phyloP scores from a whole-genome alignment of 1,140 invertebrate species.

The Drosophila pseudoobscura region DNA sequence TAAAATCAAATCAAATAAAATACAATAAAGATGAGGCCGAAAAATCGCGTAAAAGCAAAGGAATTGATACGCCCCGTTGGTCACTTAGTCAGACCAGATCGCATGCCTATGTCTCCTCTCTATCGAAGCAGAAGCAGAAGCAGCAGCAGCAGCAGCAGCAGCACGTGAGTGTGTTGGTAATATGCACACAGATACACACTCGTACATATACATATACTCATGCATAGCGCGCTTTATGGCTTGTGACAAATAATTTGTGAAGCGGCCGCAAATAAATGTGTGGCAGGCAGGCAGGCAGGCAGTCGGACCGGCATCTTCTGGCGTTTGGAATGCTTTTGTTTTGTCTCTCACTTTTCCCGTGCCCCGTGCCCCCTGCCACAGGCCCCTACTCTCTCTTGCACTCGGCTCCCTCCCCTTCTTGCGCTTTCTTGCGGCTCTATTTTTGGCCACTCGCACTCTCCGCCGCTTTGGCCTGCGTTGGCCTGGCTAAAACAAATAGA shows the following conservation, averaged over 20 bases:
- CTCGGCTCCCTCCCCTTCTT: no score
- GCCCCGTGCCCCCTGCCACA: no score
- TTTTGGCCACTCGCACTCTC: conserved; percentile 43
- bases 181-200: neutral
- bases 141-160: no score
- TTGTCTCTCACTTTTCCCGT: conserved; percentile 9
- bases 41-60: conserved; percentile 55
- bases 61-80: conserved; percentile 78
- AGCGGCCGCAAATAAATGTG: conserved; percentile 76
- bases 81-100: conserved; percentile 56
- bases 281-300: conserved; percentile 34
- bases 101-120: neutral
- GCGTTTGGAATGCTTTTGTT: conserved; percentile 75
- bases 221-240: conserved; percentile 67
- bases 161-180: neutral
- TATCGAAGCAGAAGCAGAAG: no score
- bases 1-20: conserved; percentile 66
- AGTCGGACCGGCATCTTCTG: conserved; percentile 41
- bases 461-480: conserved; percentile 32
- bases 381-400: neutral
- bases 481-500: conserved; percentile 66
- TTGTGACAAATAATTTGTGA: conserved; percentile 80
- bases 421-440: conserved; percentile 20
- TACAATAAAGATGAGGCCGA: conserved; percentile 65
- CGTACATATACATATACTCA: conserved; percentile 13